Conservation (phyloP, 1,140 invertebrate species). For the Ceratitis capitata region DNA sequence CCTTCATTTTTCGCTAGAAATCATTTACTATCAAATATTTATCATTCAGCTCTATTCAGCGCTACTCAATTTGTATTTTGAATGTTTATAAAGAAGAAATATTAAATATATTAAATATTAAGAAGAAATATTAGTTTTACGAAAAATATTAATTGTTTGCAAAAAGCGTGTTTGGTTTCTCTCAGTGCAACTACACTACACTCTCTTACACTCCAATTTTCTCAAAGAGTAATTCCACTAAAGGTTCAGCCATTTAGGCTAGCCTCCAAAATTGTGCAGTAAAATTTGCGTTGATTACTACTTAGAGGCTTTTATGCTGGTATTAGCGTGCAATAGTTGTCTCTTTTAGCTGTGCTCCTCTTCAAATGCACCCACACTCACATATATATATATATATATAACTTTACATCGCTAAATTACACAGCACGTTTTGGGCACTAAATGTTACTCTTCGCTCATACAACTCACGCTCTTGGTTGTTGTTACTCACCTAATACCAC, state of each 20-base stretch:
- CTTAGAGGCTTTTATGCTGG: background rate
- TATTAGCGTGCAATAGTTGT: background rate
- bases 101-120: no score
- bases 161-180: background rate
- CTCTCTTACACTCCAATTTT: background rate
- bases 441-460: background rate
- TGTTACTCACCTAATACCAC: conserved; percentile 73
- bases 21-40: no score
- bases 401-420: no score
- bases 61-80: no score
- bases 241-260: background rate
- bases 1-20: no score
- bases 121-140: no score
- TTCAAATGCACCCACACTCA: background rate
- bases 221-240: background rate
- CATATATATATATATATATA: no score
- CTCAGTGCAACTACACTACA: background rate
- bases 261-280: background rate
- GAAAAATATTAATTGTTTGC: background rate
- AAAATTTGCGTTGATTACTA: background rate
- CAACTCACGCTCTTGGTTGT: background rate
- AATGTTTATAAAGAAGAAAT: no score
- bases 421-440: no score
- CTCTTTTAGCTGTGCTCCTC: background rate
- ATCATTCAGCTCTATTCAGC: no score